Percentiles rank a stretch among this genome's conserved stretches.
Conservation (phyloP, 2,888 invertebrate species). For the Xanthostigma xanthostigma region DNA sequence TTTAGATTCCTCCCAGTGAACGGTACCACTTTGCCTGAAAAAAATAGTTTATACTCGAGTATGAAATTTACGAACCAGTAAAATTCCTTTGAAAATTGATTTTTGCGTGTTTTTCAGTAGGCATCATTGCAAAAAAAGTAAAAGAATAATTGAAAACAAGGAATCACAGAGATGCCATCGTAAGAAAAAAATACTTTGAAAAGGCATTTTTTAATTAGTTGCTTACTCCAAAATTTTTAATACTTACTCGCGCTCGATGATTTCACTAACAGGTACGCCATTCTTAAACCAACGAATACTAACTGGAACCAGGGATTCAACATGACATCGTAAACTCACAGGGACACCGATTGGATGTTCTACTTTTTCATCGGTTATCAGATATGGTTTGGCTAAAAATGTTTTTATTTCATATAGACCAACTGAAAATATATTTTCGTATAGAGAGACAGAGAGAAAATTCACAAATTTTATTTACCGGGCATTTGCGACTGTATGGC, state of each 20-base stretch:
- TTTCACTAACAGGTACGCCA: constrained; percentile 10
- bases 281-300: constrained; percentile 38
- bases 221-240: background rate
- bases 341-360: constrained; percentile 28
- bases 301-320: constrained; percentile 47
- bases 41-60: constrained; percentile 6
- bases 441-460: background rate
- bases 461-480: constrained; percentile 22
- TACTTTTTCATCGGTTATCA: constrained; percentile 8
- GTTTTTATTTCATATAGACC: background rate
- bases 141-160: no score
- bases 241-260: constrained; percentile 12
- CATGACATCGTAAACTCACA: constrained; percentile 38
- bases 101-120: no score
- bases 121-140: no score
- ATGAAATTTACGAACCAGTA: no score
- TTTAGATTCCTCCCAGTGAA: constrained; percentile 27
- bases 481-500: constrained; percentile 46
- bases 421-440: background rate
- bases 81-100: no score
- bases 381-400: constrained; percentile 11
- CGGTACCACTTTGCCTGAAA: constrained; percentile 29
- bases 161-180: no score
- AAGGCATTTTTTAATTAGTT: no score
- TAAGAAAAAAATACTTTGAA: no score